These are phyloP conservation scores for Cariama cristata DNA, from an alignment of 2,113 vertebrate species.

Conservation along the genomic window DNA sequence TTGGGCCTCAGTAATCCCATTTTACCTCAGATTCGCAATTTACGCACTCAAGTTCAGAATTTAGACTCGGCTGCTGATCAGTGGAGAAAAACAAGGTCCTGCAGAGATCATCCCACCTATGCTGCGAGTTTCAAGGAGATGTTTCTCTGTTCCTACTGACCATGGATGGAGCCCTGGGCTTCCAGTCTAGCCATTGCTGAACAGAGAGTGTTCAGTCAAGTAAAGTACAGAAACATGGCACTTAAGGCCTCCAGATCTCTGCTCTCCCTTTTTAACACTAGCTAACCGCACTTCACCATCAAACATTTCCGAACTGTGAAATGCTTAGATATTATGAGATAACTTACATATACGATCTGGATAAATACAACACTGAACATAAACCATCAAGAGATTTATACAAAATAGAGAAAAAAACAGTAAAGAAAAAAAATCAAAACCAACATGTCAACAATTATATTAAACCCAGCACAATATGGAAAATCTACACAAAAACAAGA, in stretches of 20 bases:
- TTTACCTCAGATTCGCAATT: neutral
- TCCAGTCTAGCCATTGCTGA: neutral
- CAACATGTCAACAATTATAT: constrained; percentile 34
- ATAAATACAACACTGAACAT: neutral
- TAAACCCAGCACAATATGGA: constrained; percentile 46
- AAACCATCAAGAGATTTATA: neutral
- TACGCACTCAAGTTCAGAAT: neutral
- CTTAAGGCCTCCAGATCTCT: neutral
- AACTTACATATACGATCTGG: neutral
- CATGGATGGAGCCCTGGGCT: neutral
- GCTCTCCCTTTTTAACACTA: neutral
- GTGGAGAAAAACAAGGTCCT: neutral
- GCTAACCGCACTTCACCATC: neutral
- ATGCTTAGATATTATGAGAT: neutral
- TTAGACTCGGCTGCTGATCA: neutral
- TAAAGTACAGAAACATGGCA: neutral
- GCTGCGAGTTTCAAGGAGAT: neutral
- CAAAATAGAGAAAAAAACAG: neutral
- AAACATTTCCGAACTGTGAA: neutral
- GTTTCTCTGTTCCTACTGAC: neutral
- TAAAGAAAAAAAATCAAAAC: neutral
- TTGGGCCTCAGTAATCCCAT: neutral
- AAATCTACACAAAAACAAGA: constrained; percentile 52
- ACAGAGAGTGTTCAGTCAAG: neutral
- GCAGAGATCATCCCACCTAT: neutral